A percentile compares a stretch with the other conserved stretches of the same genome.
These are phyloP conservation scores for Hyposmocoma kahamanoa DNA, from an alignment of 1,140 invertebrate species.

Conservation along the genomic window DNA sequence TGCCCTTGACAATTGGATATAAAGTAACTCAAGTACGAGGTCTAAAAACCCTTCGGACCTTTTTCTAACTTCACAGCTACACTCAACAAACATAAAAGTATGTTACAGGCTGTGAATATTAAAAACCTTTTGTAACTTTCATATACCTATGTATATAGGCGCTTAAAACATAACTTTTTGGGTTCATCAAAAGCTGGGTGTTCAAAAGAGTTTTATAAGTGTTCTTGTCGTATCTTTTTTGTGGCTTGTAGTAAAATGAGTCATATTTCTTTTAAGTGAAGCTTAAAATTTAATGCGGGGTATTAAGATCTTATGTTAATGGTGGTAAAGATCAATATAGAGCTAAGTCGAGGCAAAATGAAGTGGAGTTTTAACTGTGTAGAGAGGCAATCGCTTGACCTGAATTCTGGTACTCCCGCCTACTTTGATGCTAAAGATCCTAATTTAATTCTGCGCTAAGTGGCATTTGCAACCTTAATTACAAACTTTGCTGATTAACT, in stretches of 20 bases:
- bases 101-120: constrained; percentile 46
- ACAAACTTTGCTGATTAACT: too few species aligned
- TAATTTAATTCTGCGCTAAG: constrained; percentile 20
- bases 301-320: constrained; percentile 9
- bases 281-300: background rate
- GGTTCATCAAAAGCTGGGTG: constrained; percentile 29
- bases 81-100: constrained; percentile 37
- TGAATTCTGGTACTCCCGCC: constrained; percentile 32
- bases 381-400: constrained; percentile 47
- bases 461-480: too few species aligned
- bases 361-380: constrained; percentile 40
- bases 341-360: constrained; percentile 49
- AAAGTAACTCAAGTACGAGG: constrained; percentile 39
- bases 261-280: constrained; percentile 1
- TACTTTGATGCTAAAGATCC: constrained; percentile 24
- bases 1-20: constrained; percentile 43
- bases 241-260: constrained; percentile 8
- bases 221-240: background rate
- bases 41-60: constrained; percentile 32
- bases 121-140: constrained; percentile 38
- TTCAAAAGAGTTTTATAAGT: constrained; percentile 18
- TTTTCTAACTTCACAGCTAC: constrained; percentile 31
- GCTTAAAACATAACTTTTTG: constrained; percentile 37
- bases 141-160: constrained; percentile 32
- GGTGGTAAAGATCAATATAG: constrained; percentile 21